These are phyloP conservation scores for Sycophila sp. DNA, from an alignment of 1,140 invertebrate genomes.

Conservation along the genomic window DNA sequence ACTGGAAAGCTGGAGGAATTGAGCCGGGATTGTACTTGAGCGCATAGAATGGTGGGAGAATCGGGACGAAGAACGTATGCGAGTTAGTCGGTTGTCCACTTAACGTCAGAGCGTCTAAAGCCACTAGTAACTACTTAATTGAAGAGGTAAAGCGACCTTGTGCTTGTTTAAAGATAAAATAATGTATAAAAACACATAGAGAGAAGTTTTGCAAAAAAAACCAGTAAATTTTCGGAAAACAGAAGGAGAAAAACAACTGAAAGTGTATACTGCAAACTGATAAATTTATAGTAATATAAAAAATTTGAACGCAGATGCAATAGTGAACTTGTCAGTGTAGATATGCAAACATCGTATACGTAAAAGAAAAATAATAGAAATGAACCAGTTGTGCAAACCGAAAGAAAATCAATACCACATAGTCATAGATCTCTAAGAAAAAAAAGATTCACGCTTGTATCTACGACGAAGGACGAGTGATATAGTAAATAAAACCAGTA, in stretches of 20 bases:
- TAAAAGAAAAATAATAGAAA: not conserved
- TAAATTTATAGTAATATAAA: too few relatives aligned
- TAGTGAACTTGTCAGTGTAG: slow-evolving; percentile 13
- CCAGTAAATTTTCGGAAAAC: slow-evolving; percentile 41
- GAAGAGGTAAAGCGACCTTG: slow-evolving; percentile 37
- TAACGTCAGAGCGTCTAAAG: slow-evolving; percentile 44
- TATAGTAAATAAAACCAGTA: not conserved
- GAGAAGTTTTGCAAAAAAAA: slow-evolving; percentile 13
- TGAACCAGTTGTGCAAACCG: not conserved
- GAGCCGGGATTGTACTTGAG: slow-evolving; percentile 39
- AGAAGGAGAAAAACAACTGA: slow-evolving; percentile 28
- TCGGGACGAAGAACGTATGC: slow-evolving; percentile 4
- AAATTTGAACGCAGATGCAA: not conserved
- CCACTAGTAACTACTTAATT: slow-evolving; percentile 57
- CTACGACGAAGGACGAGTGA: slow-evolving; percentile 1
- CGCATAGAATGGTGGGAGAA: slow-evolving; percentile 10
- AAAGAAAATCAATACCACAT: not conserved
- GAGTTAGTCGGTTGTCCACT: slow-evolving; percentile 40
- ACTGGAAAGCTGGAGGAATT: slow-evolving; percentile 55
- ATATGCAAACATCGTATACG: not conserved
- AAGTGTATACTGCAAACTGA: slow-evolving; percentile 29
- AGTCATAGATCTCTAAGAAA: not conserved
- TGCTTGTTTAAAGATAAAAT: slow-evolving; percentile 31
- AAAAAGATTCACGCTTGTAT: slow-evolving; percentile 14
- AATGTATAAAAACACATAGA: slow-evolving; percentile 3